Base-by-base conservation (phyloP, 1,140 invertebrate species). In the Bombus turneri region DNA sequence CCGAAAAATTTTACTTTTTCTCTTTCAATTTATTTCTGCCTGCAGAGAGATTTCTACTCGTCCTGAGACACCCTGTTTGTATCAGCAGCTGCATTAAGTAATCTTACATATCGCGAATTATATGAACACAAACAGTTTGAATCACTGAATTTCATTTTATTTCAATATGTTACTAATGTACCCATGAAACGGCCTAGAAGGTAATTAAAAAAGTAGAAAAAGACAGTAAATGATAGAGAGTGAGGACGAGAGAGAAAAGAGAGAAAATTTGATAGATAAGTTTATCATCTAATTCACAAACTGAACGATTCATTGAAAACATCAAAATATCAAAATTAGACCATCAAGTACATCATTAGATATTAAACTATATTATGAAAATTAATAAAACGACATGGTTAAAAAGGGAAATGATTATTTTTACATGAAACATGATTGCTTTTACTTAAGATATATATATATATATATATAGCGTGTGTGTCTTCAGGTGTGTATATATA, bases 321-420 rank as follows among this genome's bases (percentile, higher is more conserved):
- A 34, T 85, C 81, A 88, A 90, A 87, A 82, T n/a, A 59, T 85
- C 77, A 83, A 57, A 78, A 83, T 41, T 41, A 41, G n/a, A 37
- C 34, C 12, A 39, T 18, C 47, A 47, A 47, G 22, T 37, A 39
- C 39, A 31, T 78, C 34, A 78, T 37, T 68, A 18, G 18, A 39
- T 9, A 68, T 37, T 12, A 34, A 25, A 37, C 2, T 25, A 68
- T 37, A 4, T 25, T 34, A 12, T 4, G 66, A 25, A 68, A 12
- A 37, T 37, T 41, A 43, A 43, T 15, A 43, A 15, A 18, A n/a
- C 41, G 13, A 34, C 18, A 10, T 57, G 47, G 3, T 37, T 28
- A 0, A 81, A 72, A 37, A 2, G 1, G 22, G 25, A 75, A 75
- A 28, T 68, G 37, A 53, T 82, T 28, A 10, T 22, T 76, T n/a